Base-by-base conservation (phyloP, 2,113 vertebrate genomes). In the Pelecanoides urinatrix region DNA sequence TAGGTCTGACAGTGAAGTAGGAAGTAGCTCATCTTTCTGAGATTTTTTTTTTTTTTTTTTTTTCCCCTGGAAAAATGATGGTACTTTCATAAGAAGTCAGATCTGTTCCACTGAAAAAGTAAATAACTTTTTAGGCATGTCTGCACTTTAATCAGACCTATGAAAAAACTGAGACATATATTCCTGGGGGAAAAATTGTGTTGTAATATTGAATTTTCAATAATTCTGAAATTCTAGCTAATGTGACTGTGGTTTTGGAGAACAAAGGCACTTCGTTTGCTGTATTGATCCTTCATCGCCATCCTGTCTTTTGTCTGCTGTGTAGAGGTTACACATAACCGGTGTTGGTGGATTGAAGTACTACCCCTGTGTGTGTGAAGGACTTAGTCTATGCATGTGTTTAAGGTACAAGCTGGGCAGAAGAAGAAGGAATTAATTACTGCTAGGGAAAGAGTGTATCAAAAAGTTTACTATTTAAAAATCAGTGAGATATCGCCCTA, bases 281-380 rank as follows among this genome's bases (percentile, higher is more conserved):
- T 83, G 42, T 17, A 13, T 40, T 86, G 67, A 49, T 53, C 19
- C 52, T 38, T 65, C 17, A 8, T 49, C 0, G 0, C 29, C 50
- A 40, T 52, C 59, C 29, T 52, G 52, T 49, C 22, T 62, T 13
- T 36, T 67, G 49, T 36, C 44, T 79, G 3, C 12, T 67, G 3
- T 21, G 9, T 45, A 67, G 34, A 45, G 20, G 29, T 56, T 52
- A 30, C 11, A 27, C 15, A 4, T 7, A 75, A 20, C 16, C 0
- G 0, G 11, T 0, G 0, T 44, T 65, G 23, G 52, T 70, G 47
- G n/a, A 9, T 49, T 49, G 45, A 36, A 2, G 1, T 20, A 3
- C 61, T 88, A 12, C 11, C 20, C 13, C 15, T 49, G 40, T 29
- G 15, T 49, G 40, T 29, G 15, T 61, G 78, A 70, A 76, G 44